Evolutionary conservation across 2,113 vertebrate genomes (phyloP).

Genomic region (Pica pica): DNA sequence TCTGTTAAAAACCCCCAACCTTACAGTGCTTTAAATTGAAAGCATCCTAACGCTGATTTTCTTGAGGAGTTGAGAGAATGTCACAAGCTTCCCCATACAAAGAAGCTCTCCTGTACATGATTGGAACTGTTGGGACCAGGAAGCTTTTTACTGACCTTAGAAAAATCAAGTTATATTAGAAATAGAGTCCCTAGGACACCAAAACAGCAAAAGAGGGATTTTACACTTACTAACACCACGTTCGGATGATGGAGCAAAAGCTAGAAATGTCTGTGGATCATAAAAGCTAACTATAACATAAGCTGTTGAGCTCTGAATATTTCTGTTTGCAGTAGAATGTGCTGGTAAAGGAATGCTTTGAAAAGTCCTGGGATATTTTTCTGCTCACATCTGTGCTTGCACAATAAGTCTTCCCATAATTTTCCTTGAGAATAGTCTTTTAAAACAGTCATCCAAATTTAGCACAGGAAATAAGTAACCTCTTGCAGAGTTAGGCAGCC

Average conservation of each 20-base stretch:
- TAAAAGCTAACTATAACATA: not conserved
- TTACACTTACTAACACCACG: not conserved
- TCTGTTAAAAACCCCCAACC: not conserved
- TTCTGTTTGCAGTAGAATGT: not conserved
- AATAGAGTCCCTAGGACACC: not conserved
- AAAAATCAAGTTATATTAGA: not conserved
- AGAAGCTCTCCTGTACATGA: not conserved
- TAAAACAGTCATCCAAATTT: not conserved
- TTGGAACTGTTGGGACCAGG: not conserved
- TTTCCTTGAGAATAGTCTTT: not conserved
- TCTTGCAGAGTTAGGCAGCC: not conserved
- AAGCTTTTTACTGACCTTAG: not conserved
- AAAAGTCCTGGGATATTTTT: not conserved
- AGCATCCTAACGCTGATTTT: not conserved
- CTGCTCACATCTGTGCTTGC: not conserved
- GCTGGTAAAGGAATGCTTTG: not conserved
- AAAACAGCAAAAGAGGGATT: not conserved
- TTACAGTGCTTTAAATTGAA: not conserved
- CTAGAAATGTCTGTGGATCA: not conserved
- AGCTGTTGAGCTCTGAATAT: not conserved
- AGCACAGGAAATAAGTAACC: not conserved
- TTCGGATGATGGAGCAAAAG: not conserved
- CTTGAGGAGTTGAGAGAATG: not conserved
- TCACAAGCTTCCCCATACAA: not conserved
- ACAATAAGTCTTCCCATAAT: not conserved